Percentiles rank a stretch among this genome's conserved stretches.
Evolutionary conservation across 2,888 invertebrate species (phyloP).

Genomic region (Melanotus villosus): DNA sequence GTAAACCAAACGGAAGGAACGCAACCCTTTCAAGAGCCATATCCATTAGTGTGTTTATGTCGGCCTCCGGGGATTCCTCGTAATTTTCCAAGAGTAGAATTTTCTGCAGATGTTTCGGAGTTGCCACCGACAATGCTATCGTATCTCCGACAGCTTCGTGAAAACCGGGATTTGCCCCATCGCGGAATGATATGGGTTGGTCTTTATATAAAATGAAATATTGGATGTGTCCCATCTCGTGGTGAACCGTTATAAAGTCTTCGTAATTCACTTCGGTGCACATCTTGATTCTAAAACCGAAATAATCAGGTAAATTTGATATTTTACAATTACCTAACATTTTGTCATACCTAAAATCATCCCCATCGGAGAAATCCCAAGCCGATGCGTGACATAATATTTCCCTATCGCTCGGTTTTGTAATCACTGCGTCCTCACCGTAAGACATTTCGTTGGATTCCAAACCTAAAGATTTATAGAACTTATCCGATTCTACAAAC

Average conservation of each 20-base stretch:
- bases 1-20: slow-evolving; percentile 72
- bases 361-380: slow-evolving; percentile 78
- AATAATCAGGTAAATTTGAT: no score
- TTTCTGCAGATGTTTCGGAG: slow-evolving; percentile 69
- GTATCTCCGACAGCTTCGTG: slow-evolving; percentile 77
- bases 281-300: slow-evolving; percentile 61
- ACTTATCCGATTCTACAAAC: slow-evolving; percentile 75
- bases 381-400: slow-evolving; percentile 79
- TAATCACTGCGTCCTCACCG: slow-evolving; percentile 71
- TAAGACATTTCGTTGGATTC: slow-evolving; percentile 74
- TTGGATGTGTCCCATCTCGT: slow-evolving; percentile 80
- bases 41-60: slow-evolving; percentile 68
- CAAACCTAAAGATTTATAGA: slow-evolving; percentile 74
- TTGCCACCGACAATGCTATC: slow-evolving; percentile 72
- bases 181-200: slow-evolving; percentile 70
- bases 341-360: slow-evolving; percentile 77
- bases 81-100: slow-evolving; percentile 67
- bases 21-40: slow-evolving; percentile 69
- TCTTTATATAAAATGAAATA: slow-evolving; percentile 75
- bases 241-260: slow-evolving; percentile 78
- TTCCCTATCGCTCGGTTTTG: slow-evolving; percentile 72
- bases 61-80: slow-evolving; percentile 63
- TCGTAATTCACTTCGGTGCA: slow-evolving; percentile 73
- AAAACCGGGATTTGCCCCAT: slow-evolving; percentile 74
- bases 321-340: slow-evolving; percentile 76